Evolutionary conservation across 1,140 invertebrate species (phyloP), one percentile per base, ranked within the genome.

Genomic region (Magallana gigas): DNA sequence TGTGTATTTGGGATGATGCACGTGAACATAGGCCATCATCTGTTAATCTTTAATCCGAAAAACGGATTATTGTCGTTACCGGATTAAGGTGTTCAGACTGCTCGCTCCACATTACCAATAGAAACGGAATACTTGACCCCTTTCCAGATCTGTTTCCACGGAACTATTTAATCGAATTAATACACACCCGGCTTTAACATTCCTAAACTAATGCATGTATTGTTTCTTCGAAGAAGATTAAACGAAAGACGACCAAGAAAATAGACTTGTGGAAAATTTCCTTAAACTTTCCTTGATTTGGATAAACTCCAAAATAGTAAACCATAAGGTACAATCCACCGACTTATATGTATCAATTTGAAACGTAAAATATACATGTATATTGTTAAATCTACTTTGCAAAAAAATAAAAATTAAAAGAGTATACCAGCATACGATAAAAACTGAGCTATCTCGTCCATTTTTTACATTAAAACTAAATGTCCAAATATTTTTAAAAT

Each of bases 81-180:
- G 68, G 68, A 76, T 76, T 76, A 76, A 76, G 68, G 23, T 18
- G 23, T 29, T 76, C 68, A 76, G 68, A 76, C 68, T 8, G 23
- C 8, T 12, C 36, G 68, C 23, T 76, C 68, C 11, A 76, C 36
- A 76, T 76, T 29, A 76, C 68, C 23, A 36, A 36, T 76, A 29
- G 68, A 48, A 76, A 76, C 68, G 23, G 36, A 76, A 29, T 76
- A 8, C 18, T 76, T 76, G 68, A 76, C 23, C 68, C 23, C 29
- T 8, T 23, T 76, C 68, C 68, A 76, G 36, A 76, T 8, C 23
- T 76, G 14, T 29, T 29, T 29, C 23, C 8, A 7, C 8, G 36
- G 23, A 12, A 76, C 68, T 76, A 14, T 76, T 16, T 7, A 29
- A 76, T 76, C 14, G 23, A 9, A 18, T 71, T 71, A 71, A 71